Base-by-base conservation (phyloP, 2,888 invertebrate species). In the Allygus modestus region DNA sequence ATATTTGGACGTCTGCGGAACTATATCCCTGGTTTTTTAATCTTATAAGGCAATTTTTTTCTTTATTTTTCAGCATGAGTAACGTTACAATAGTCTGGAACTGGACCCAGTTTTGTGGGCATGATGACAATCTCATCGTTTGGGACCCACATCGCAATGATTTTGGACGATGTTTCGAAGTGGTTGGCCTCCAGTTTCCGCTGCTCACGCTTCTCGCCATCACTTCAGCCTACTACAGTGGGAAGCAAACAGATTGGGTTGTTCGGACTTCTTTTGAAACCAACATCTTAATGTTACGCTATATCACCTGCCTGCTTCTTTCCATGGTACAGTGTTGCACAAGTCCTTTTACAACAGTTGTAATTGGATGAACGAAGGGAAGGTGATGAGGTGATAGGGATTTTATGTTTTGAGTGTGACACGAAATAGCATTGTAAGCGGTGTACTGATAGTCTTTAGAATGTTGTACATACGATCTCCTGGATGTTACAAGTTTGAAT, bases 161-260 rank as follows among this genome's bases (percentile, higher is more conserved):
- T 91, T 92, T 98, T 88, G 94, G 96, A 84, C 91, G 94, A 84
- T 98, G 98, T 90, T 98, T 98, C 89, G 97, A 97, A 90, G 94
- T 96, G 90, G 90, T 97, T 81, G 94, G 94, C 89, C 92, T 98
- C n/a, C 94, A 96, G 90, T 93, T 96, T 88, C 97, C 97, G 20
- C 90, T 94, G 65, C 93, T 95, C 88, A 92, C 93, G 73, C 88
- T 97, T 46, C 92, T 97, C 87, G 95, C 97, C 2, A 91, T 95
- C 20, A 90, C 94, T 71, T 97, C 97, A n/a, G 94, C 96, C 0
- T 98, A 94, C 91, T 95, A 95, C 89, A 94, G 95, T 87, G 97
- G 97, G 15, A 93, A 93, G 87, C 93, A 94, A 88, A 92, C 91
- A 84, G 92, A 93, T 85, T 92, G 92, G 90, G 93, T 94, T 4